Evolutionary conservation across 2,888 invertebrate genomes (phyloP).

Genomic region (Hypercompe scribonia): DNA sequence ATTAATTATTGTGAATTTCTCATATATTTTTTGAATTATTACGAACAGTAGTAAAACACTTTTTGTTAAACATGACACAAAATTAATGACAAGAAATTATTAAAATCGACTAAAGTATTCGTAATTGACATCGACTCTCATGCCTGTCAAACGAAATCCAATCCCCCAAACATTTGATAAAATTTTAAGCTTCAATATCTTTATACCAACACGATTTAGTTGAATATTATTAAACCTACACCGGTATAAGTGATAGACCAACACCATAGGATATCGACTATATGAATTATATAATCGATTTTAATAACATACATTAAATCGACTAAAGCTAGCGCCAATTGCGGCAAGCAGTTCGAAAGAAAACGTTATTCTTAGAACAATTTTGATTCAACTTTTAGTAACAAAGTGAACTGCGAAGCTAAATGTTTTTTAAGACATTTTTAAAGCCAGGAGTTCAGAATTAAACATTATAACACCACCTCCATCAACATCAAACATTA

Average conservation of each 20-base stretch:
- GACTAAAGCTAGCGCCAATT: background rate
- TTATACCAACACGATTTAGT: background rate
- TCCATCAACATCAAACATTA: background rate
- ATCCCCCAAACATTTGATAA: background rate
- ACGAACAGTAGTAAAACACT: constrained; percentile 9
- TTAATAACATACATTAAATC: background rate
- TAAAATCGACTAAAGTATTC: constrained; percentile 1
- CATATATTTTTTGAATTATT: background rate
- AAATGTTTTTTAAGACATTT: background rate
- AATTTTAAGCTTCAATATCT: background rate
- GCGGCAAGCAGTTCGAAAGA: no score
- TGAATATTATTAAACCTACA: background rate
- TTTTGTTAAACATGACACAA: constrained; percentile 3
- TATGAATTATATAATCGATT: background rate
- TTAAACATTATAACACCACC: background rate
- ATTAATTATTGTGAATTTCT: background rate
- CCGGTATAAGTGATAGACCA: constrained; percentile 1
- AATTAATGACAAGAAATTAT: background rate
- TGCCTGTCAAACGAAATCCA: background rate
- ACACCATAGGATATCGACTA: background rate
- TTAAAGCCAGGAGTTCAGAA: background rate
- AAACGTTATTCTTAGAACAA: background rate
- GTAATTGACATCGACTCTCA: background rate
- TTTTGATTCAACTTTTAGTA: background rate
- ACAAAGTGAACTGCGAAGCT: background rate